Evolutionary conservation across 2,888 invertebrate species (phyloP).

Genomic region (Taphrorychus bicolor): DNA sequence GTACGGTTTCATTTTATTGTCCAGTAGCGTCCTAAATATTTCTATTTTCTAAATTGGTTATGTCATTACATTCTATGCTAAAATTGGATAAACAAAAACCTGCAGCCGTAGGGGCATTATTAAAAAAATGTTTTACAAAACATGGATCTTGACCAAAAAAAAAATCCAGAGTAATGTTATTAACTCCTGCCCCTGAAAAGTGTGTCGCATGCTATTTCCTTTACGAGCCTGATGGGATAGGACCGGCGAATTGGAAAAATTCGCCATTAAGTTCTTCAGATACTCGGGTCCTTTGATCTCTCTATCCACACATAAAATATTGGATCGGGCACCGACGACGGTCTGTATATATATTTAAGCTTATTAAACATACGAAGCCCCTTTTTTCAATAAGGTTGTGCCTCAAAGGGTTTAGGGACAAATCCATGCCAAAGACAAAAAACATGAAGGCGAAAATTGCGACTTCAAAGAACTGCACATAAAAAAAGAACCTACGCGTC

Average conservation of each 20-base stretch:
- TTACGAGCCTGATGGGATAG: conserved; percentile 38
- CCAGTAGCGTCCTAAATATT: conserved; percentile 13
- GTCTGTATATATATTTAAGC: conserved; percentile 8
- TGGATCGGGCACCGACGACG: conserved; percentile 16
- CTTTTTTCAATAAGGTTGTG: background rate
- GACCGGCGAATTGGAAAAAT: conserved; percentile 40
- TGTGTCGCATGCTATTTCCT: conserved; percentile 28
- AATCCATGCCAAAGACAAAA: too few relatives aligned
- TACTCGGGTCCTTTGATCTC: conserved; percentile 33
- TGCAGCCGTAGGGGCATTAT: too few relatives aligned
- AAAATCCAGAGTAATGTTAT: too few relatives aligned
- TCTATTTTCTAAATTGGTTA: too few relatives aligned
- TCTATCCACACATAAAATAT: conserved; percentile 39
- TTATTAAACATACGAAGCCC: conserved; percentile 8
- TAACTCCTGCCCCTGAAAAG: conserved; percentile 19
- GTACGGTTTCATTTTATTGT: conserved; percentile 12
- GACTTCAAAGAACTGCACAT: too few relatives aligned
- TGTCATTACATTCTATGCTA: too few relatives aligned
- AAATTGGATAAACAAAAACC: too few relatives aligned
- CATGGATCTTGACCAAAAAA: too few relatives aligned
- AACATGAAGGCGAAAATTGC: background rate
- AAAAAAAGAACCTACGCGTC: too few relatives aligned
- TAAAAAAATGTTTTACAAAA: too few relatives aligned
- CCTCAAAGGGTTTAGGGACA: too few relatives aligned
- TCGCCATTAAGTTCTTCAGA: conserved; percentile 37